Evolutionary conservation across 2,113 vertebrate species (phyloP), one percentile per base, ranked within the genome.

Genomic region (Peromyscus polionotus): DNA sequence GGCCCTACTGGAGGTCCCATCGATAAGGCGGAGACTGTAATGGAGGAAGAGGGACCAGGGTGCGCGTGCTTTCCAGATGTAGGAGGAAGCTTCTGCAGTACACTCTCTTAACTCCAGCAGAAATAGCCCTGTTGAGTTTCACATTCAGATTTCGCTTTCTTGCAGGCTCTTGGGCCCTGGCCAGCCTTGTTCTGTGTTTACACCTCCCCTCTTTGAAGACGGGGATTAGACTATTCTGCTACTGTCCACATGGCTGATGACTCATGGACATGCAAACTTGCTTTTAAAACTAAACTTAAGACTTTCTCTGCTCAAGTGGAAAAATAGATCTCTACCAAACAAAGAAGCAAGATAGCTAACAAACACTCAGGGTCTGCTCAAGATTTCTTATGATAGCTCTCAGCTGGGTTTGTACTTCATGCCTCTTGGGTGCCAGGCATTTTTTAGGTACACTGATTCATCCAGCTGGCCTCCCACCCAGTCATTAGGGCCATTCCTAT

Each of bases 101-200:
- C 22, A 26, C 57, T 22, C 0, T 0, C 8, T 48, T 70, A 39
- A 14, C 4, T 20, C 26, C 3, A 20, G 39, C 3, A 20, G 39
- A 51, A 36, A 11, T 9, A 8, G 12, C 45, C 59, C 16, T 51
- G 4, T 39, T 2, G 3, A 16, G 8, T 7, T 83, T 45, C 31
- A 24, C 63, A 26, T 28, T 73, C 16, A 28, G 42, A 59, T 31
- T 5, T 54, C 22, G 42, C 33, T 7, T 28, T 63, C 11, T n/a
- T 20, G 59, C 19, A 13, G 36, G 77, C 42, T 9, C 67, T 17
- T 5, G 7, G 22, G 20, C 57, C 12, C 45, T 67, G 14, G 39
- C 24, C 48, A 77, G 42, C 33, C 39, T 33, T 19, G 31, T 67
- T 26, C 28, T 77, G 22, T 39, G 63, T n/a, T 61, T 31, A 1